These are phyloP conservation scores for Chamaea fasciata DNA, from an alignment of 2,113 vertebrate species.

Conservation along the genomic window DNA sequence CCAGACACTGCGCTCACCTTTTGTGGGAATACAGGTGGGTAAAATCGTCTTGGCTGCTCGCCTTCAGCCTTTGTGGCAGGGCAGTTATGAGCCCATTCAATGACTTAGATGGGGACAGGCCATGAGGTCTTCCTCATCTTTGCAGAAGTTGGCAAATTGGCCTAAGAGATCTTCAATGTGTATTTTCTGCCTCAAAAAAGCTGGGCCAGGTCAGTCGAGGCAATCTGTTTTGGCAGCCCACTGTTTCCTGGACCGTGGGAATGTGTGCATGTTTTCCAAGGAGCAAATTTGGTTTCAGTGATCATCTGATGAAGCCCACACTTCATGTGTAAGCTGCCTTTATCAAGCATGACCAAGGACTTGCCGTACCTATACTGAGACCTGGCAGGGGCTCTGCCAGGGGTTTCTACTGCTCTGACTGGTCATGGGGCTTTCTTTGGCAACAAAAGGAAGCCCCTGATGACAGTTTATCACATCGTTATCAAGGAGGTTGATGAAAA, in stretches of 20 bases:
- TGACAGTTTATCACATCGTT: not conserved
- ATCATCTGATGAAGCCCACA: not conserved
- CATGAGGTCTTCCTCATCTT: not conserved
- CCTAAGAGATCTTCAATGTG: not conserved
- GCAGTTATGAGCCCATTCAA: rapidly evolving
- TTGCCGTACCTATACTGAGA: not conserved
- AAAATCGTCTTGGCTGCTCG: not conserved
- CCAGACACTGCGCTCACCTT: rapidly evolving
- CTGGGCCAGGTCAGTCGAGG: not conserved
- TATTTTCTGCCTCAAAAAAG: not conserved
- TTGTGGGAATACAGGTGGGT: not conserved
- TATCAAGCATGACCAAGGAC: not conserved
- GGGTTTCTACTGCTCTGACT: not conserved
- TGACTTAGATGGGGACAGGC: not conserved
- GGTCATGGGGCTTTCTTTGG: not conserved
- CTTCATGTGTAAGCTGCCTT: not conserved
- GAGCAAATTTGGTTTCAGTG: not conserved
- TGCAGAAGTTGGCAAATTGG: not conserved
- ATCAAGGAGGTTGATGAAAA: not conserved
- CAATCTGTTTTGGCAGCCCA: not conserved
- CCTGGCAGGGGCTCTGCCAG: not conserved
- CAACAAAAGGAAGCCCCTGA: not conserved
- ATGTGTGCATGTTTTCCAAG: not conserved
- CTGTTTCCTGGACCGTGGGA: not conserved
- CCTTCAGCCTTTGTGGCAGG: not conserved